phyloP scores from a whole-genome alignment of 2,797 vertebrate genomes.

The Liparis tanakae region DNA sequence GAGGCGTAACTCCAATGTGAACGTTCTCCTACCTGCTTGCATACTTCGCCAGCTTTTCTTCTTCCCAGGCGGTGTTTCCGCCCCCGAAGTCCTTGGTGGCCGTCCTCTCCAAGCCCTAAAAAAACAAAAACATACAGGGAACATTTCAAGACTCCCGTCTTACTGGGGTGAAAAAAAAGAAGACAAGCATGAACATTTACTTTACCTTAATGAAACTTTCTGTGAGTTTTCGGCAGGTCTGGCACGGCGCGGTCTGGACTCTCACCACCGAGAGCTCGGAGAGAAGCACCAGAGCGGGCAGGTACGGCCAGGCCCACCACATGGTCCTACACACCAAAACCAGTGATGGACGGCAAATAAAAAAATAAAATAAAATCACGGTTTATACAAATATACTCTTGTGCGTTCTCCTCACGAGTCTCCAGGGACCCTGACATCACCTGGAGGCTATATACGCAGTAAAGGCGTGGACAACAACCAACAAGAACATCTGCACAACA shows the following conservation, averaged over 20 bases:
- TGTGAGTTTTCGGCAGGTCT: constrained; percentile 89
- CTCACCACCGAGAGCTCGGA: constrained; percentile 76
- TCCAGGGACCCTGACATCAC: not conserved
- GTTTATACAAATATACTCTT: not conserved
- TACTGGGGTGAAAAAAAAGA: not conserved
- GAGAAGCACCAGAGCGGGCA: constrained; percentile 77
- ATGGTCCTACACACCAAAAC: constrained; percentile 65
- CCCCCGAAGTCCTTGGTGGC: constrained; percentile 95
- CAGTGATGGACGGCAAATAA: not conserved
- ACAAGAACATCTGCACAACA: not conserved
- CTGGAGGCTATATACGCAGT: not conserved
- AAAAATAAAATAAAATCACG: not conserved
- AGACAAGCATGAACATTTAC: not conserved
- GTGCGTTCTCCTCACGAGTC: too few species aligned
- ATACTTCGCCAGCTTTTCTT: constrained; percentile 96
- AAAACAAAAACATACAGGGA: not conserved
- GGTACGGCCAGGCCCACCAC: constrained; percentile 76
- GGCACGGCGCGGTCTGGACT: constrained; percentile 87
- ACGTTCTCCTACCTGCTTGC: constrained; percentile 87
- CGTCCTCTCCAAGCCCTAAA: constrained; percentile 92
- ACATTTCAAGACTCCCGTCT: not conserved
- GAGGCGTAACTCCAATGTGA: not conserved
- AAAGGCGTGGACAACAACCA: not conserved
- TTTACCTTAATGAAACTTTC: constrained; percentile 86
- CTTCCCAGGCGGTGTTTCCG: constrained; percentile 98